Base-by-base conservation (phyloP, 2,888 invertebrate genomes). In the Tetramorium bicarinatum region DNA sequence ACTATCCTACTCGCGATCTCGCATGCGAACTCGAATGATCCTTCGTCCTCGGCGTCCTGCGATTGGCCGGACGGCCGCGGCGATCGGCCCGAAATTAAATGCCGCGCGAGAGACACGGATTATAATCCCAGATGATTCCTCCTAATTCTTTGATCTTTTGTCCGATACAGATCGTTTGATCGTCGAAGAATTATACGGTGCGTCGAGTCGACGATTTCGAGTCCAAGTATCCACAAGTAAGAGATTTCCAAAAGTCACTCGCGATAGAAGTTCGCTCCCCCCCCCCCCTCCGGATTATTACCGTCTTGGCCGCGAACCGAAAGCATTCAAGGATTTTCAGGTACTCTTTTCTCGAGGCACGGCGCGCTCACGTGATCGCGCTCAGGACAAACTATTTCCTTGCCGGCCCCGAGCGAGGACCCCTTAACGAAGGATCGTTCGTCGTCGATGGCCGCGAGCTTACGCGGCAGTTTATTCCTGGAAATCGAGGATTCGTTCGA, bases 1-100 rank as follows among this genome's bases (percentile, higher is more conserved):
- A 93, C 88, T 91, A 91, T 87, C 87, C 87, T 86, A 83, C 61
- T 81, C 84, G 88, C 85, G 87, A 85, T 83, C 69, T 38, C 56
- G 66, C 52, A 49, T 66, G 54, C 67, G 72, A 66, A 64, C 34
- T 61, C 85, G 82, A 90, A 87, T 87, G 83, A 69, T 86, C 84
- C 87, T 88, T 83, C 80, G 87, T 84, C 80, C 77, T 75, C 67
- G 85, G 76, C 82, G 77, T 79, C 79, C 52, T 38, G 54, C 25
- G 69, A 64, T 54, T 54, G n/a, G 67, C 41, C 69, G 56, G 54
- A 7, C 41, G 54, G 54, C 52, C 41, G 41, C 41, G 13, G 38
- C 66, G 41, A 41, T 71, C 79, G 56, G 56, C 44, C 21, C 44
- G 54, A 67, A 25, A 29, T 52, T 34, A 47, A 75, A 74, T 49